Conservation (phyloP, 2,797 vertebrate genomes). For the Poeciliopsis gracilis region DNA sequence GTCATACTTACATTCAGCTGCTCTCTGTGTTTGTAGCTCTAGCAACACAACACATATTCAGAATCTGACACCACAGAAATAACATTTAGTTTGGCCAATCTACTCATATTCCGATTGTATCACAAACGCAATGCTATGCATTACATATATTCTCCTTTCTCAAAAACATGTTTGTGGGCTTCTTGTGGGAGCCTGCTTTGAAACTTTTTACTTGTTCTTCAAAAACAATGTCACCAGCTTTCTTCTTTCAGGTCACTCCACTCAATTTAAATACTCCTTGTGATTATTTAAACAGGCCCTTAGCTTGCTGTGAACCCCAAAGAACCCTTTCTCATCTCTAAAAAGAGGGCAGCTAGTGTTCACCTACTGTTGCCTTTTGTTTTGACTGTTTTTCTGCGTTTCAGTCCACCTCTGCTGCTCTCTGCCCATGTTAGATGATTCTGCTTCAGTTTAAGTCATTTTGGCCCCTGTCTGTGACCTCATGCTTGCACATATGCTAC, state of each 20-base stretch:
- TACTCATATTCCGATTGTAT: background rate
- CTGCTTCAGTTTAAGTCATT: slow-evolving; percentile 48
- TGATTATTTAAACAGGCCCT: background rate
- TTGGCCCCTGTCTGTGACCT: slow-evolving; percentile 65
- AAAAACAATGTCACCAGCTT: background rate
- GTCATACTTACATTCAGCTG: background rate
- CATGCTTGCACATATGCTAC: slow-evolving; percentile 63
- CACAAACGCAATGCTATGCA: background rate
- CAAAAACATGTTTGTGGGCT: background rate
- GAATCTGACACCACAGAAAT: background rate
- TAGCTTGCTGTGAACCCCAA: background rate
- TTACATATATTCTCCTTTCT: background rate
- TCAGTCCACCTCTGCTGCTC: slow-evolving; percentile 5
- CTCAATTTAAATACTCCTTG: background rate
- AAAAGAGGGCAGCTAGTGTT: background rate
- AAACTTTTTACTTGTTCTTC: background rate
- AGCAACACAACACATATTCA: background rate
- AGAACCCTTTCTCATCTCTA: background rate
- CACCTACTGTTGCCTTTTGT: background rate
- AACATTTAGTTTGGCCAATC: background rate
- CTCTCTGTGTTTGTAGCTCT: background rate
- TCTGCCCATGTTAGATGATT: slow-evolving; percentile 51
- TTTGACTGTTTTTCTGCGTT: slow-evolving; percentile 9
- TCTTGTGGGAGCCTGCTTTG: background rate
- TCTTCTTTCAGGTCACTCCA: background rate